Percentiles rank a stretch among this genome's conserved stretches.
These are phyloP conservation scores for Machaerirhynchus nigripectus DNA, from an alignment of 2,113 vertebrate genomes.

Conservation along the genomic window DNA sequence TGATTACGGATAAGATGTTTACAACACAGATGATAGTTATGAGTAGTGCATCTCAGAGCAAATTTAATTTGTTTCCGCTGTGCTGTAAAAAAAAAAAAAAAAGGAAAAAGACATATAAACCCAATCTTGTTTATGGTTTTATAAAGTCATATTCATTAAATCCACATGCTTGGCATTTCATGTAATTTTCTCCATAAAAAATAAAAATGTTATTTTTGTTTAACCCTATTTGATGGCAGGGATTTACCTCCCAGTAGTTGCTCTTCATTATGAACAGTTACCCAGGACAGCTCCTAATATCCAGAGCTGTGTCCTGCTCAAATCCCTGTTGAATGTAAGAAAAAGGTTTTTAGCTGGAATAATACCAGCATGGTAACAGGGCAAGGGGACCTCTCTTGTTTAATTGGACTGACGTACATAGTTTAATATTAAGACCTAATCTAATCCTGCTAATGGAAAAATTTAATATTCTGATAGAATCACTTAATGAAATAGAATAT, in stretches of 20 bases:
- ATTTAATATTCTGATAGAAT: slow-evolving; percentile 58
- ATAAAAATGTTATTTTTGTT: slow-evolving; percentile 23
- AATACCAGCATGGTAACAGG: background rate
- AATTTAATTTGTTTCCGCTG: background rate
- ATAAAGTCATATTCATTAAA: slow-evolving; percentile 40
- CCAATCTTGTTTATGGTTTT: slow-evolving; percentile 5
- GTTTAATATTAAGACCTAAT: slow-evolving; percentile 58
- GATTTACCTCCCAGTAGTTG: slow-evolving; percentile 1
- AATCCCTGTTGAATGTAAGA: background rate
- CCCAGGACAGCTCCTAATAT: background rate
- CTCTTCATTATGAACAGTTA: background rate
- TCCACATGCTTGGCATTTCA: background rate
- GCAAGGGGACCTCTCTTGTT: background rate
- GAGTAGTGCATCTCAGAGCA: background rate
- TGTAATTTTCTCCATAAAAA: background rate
- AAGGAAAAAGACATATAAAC: background rate
- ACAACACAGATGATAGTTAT: background rate
- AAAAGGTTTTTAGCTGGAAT: background rate
- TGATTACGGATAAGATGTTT: background rate
- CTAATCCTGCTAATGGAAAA: slow-evolving; percentile 63
- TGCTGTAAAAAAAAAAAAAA: background rate
- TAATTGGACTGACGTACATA: slow-evolving; percentile 26
- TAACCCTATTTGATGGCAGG: background rate
- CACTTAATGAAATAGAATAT: slow-evolving; percentile 53
- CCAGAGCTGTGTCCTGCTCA: background rate